These are phyloP conservation scores for Tetramorium alpestre DNA, from an alignment of 1,140 invertebrate species.

Conservation along the genomic window DNA sequence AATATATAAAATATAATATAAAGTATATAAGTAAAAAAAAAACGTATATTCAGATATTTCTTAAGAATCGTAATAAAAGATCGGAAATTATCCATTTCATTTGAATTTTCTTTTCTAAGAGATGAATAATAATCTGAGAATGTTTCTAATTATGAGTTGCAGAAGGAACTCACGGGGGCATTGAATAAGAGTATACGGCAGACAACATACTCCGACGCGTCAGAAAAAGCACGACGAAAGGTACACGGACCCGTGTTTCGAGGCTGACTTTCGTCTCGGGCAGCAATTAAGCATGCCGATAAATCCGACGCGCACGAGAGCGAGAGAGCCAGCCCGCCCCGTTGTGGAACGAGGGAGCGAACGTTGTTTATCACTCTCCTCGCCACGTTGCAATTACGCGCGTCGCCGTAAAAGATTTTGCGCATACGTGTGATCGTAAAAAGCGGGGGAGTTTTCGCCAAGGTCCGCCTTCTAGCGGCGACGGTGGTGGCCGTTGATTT, in stretches of 20 bases:
- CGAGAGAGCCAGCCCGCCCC: conserved; percentile 30
- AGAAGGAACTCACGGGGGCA: background rate
- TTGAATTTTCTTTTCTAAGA: conserved; percentile 15
- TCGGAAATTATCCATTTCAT: background rate
- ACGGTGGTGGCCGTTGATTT: conserved; percentile 25
- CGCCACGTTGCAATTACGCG: conserved; percentile 65
- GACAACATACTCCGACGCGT: background rate
- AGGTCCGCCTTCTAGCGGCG: conserved; percentile 15
- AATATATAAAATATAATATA: background rate
- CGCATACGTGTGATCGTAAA: conserved; percentile 43
- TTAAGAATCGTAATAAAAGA: background rate
- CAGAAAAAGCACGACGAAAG: conserved; percentile 45
- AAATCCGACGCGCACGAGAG: conserved; percentile 41
- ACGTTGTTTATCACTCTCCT: conserved; percentile 69
- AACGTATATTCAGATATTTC: background rate
- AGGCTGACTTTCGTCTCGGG: conserved; percentile 45
- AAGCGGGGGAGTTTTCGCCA: conserved; percentile 40
- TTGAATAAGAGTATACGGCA: background rate
- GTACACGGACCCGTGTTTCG: conserved; percentile 13
- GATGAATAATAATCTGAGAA: background rate
- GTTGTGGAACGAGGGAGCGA: conserved; percentile 55
- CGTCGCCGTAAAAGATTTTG: conserved; percentile 47
- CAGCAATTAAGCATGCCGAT: conserved; percentile 56
- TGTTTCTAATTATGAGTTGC: background rate
- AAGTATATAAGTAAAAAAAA: background rate